Evolutionary conservation across 1,140 invertebrate species (phyloP).

Genomic region (Bombus breviceps): DNA sequence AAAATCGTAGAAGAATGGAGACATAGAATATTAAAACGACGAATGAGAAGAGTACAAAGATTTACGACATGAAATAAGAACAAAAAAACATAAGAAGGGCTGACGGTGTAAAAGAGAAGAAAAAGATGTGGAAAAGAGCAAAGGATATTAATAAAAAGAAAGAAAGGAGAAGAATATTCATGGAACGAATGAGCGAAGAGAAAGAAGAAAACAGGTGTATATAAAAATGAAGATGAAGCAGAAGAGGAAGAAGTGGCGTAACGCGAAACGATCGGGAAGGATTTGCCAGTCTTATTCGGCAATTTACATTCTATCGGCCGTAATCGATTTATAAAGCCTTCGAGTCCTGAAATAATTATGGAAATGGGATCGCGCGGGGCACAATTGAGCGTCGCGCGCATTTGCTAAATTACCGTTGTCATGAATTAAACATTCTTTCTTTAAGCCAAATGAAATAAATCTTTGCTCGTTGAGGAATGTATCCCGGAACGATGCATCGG

Average conservation of each 20-base stretch:
- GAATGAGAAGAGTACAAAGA: no score
- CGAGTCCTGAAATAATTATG: constrained; percentile 37
- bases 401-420: constrained; percentile 23
- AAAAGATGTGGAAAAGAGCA: background rate
- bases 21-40: no score
- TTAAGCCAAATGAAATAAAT: constrained; percentile 25
- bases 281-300: constrained; percentile 9
- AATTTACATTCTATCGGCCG: constrained; percentile 45
- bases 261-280: constrained; percentile 18
- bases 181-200: background rate
- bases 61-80: no score
- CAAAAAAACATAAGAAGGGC: no score
- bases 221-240: background rate
- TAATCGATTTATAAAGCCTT: constrained; percentile 45
- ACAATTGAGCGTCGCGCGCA: background rate
- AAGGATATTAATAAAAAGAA: background rate
- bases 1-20: no score
- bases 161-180: background rate
- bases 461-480: constrained; percentile 10
- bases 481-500: background rate
- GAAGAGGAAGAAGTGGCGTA: background rate
- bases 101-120: no score
- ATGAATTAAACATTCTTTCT: constrained; percentile 43
- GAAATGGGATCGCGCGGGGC: constrained; percentile 15
- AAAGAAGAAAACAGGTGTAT: background rate